Evolutionary conservation across 2,888 invertebrate species (phyloP).

Genomic region (Agonopterix arenella): DNA sequence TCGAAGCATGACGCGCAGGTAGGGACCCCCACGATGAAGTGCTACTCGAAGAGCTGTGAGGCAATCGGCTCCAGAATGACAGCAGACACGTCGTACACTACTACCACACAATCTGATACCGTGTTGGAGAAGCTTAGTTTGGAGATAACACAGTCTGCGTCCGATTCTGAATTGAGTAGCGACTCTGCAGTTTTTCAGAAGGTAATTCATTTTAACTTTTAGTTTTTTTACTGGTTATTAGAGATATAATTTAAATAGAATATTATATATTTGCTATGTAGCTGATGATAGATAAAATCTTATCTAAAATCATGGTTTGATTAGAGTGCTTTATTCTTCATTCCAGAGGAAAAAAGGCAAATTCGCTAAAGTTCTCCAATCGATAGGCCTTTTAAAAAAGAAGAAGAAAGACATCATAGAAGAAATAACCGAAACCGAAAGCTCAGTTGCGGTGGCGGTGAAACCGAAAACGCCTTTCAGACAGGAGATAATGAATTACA

Average conservation of each 20-base stretch:
- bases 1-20: constrained; percentile 49
- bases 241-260: too few relatives aligned
- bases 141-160: constrained; percentile 31
- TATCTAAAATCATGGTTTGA: too few relatives aligned
- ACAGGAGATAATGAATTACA: constrained; percentile 49
- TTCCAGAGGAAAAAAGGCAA: constrained; percentile 42
- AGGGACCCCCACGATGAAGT: constrained; percentile 45
- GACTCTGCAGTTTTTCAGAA: constrained; percentile 24
- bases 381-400: constrained; percentile 45
- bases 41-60: constrained; percentile 62
- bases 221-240: too few relatives aligned
- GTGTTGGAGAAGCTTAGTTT: constrained; percentile 47
- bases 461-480: constrained; percentile 34
- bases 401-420: constrained; percentile 46
- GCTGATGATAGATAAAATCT: too few relatives aligned
- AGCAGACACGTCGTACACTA: constrained; percentile 34
- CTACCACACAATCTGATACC: constrained; percentile 53
- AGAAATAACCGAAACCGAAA: constrained; percentile 44
- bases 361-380: constrained; percentile 39
- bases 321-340: constrained; percentile 3
- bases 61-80: constrained; percentile 43
- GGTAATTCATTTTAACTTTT: constrained; percentile 7
- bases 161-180: constrained; percentile 37
- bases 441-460: constrained; percentile 31
- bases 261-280: too few relatives aligned